Evolutionary conservation across 2,113 vertebrate genomes (phyloP), one percentile per base, ranked within the genome.

Genomic region (Callorhinus ursinus): DNA sequence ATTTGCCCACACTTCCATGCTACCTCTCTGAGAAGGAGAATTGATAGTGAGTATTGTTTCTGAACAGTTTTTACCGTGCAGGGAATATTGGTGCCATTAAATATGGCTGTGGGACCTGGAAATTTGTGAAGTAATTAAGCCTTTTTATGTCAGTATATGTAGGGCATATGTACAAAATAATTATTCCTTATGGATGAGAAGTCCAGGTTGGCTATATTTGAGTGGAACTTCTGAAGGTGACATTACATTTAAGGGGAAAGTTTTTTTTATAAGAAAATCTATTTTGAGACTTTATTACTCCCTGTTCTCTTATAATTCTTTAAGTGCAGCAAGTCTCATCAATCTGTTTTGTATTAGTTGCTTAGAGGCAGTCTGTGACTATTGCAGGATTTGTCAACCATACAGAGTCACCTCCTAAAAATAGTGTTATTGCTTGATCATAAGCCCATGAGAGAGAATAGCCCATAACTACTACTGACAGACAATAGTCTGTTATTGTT

Each of bases 261-360:
- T 76, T 96, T 86, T 15, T 39, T 15, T 39, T 89, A 80, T 84
- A 84, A 87, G 65, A 85, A 82, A 84, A 46, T 71, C 80, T 97
- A 84, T 97, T 96, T 89, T 83, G n/a, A 93, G 96, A 92, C 46
- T 92, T 97, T 95, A 95, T 80, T 96, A 80, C 69, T 96, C 93
- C 59, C 83, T 19, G 18, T 57, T 90, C 61, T 86, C 65, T 94
- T 82, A 19, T 85, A 94, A 96, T 92, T 84, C 49, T 93, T 90
- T n/a, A 76, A 67, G 28, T 1, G 28, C 31, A 92, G 21, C 21
- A 16, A 95, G 65, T 67, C 26, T 42, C 86, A 83, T 86, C 46
- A 4, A 57, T 87, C 74, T 96, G 83, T 96, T 97, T 97, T 79
- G 86, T 59, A 12, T 11, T 26, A 51, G 83, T 95, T 95, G 93